Evolutionary conservation across 2,888 invertebrate genomes (phyloP), one percentile per base, ranked within the genome.

Genomic region (Steinernema hermaphroditum): DNA sequence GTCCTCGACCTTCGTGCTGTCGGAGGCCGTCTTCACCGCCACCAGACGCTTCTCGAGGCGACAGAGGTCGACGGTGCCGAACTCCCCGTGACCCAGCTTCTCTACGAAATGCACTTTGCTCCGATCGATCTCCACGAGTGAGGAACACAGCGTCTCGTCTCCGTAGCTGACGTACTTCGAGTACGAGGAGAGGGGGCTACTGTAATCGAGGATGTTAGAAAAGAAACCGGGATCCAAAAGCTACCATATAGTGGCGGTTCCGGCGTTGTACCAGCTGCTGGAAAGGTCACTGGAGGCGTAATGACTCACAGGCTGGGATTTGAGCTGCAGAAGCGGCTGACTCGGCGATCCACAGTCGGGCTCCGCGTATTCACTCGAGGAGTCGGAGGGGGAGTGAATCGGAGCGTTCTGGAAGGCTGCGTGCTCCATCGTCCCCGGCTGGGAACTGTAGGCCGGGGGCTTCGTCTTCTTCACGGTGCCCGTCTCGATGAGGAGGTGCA

Each of bases 61-160:
- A 50, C 82, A 82, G 12, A 81, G 74, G 69, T 80, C 77, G 1
- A 81, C 77, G 71, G 78, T 79, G 32, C 82, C 80, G 71, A 83
- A 82, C 70, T 83, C 80, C 68, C 82, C 81, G 22, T 78, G 75
- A n/a, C 81, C 81, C 0, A 94, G 90, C 87, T 93, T 93, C 74
- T 93, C 92, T 81, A 93, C 90, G 91, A 93, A 93, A 81, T 93
- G 90, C 75, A 94, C 90, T 62, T 82, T 77, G 16, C 72, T 73
- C 14, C 80, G 69, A 24, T 76, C 78, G 71, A 82, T 80, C 68
- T 80, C 78, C 4, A 81, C 81, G 16, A 81, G 72, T 2, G 78
- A 78, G 0, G 80, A 78, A 68, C 75, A 75, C 68, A 80, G 79
- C 14, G 80, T 62, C 14, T 62, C 78, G 50, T 80, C 79, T 46